phyloP scores from a whole-genome alignment of 2,113 vertebrate species.

The Scalopus aquaticus region DNA sequence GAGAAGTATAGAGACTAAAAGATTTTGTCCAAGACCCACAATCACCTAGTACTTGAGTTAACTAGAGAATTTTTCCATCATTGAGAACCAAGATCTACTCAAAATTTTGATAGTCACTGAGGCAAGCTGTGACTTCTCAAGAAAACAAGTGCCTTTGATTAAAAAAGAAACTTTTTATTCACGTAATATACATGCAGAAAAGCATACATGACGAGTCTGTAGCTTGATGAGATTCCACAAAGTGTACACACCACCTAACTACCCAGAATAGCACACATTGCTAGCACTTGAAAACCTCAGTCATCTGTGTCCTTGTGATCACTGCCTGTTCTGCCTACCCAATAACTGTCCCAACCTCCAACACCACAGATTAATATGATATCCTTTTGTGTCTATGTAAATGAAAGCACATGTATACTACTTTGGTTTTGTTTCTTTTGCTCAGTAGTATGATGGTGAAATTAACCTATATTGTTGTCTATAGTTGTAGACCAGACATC shows the following conservation, averaged over 20 bases:
- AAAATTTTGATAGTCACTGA: neutral
- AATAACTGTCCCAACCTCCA: neutral
- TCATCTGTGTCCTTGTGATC: neutral
- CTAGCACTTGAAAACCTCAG: neutral
- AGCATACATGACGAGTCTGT: neutral
- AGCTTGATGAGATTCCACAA: neutral
- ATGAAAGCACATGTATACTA: neutral
- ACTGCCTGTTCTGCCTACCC: rapidly evolving
- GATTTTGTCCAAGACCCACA: neutral
- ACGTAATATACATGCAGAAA: neutral
- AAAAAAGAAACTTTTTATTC: neutral
- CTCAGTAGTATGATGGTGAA: neutral
- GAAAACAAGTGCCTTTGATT: neutral
- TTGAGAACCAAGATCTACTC: neutral
- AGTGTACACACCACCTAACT: neutral
- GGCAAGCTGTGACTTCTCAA: neutral
- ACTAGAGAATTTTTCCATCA: neutral
- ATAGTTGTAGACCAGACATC: neutral
- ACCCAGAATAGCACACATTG: neutral
- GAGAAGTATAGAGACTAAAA: neutral
- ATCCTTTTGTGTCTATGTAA: neutral
- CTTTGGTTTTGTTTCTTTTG: neutral
- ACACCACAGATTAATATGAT: neutral
- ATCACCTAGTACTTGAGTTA: neutral
- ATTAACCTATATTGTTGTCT: neutral